phyloP scores from a whole-genome alignment of 2,113 vertebrate genomes.

The Oncorhynchus mykiss region DNA sequence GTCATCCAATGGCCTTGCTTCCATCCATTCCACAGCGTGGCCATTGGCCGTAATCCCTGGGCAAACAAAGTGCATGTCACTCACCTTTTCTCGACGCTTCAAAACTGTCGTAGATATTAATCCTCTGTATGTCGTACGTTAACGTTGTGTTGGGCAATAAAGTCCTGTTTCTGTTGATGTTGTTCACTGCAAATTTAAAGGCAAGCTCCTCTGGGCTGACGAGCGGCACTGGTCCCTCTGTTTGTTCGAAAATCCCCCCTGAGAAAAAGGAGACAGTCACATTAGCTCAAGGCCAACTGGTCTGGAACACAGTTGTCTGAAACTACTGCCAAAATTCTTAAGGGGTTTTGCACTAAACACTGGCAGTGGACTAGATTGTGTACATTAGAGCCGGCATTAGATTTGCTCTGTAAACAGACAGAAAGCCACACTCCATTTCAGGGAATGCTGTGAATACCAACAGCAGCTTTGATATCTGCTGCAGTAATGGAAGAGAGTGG shows the following conservation, averaged over 20 bases:
- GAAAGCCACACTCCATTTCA: constrained; percentile 47
- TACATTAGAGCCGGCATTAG: constrained; percentile 44
- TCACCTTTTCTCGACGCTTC: constrained; percentile 98
- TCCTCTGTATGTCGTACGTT: constrained; percentile 98
- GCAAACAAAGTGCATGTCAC: constrained; percentile 37
- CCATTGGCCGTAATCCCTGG: background rate
- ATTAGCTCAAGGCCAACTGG: constrained; percentile 8
- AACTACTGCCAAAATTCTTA: constrained; percentile 26
- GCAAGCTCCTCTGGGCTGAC: constrained; percentile 95
- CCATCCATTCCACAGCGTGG: constrained; percentile 16
- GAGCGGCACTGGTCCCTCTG: constrained; percentile 86
- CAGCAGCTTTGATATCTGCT: constrained; percentile 70
- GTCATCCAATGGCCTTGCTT: background rate
- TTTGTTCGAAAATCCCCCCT: constrained; percentile 98
- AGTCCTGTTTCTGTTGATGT: constrained; percentile 97
- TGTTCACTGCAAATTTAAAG: constrained; percentile 97
- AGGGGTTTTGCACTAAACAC: constrained; percentile 31
- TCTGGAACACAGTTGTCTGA: constrained; percentile 13
- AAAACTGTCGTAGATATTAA: constrained; percentile 99
- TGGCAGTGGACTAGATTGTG: constrained; percentile 27
- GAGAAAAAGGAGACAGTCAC: constrained; percentile 49
- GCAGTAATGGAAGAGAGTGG: constrained; percentile 64
- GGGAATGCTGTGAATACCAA: constrained; percentile 43
- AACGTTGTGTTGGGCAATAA: constrained; percentile 96
- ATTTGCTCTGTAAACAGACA: constrained; percentile 61